A percentile compares a stretch with the other conserved stretches of the same genome.
These are phyloP conservation scores for Drosophila auraria DNA, from an alignment of 1,140 invertebrate species.

Conservation along the genomic window DNA sequence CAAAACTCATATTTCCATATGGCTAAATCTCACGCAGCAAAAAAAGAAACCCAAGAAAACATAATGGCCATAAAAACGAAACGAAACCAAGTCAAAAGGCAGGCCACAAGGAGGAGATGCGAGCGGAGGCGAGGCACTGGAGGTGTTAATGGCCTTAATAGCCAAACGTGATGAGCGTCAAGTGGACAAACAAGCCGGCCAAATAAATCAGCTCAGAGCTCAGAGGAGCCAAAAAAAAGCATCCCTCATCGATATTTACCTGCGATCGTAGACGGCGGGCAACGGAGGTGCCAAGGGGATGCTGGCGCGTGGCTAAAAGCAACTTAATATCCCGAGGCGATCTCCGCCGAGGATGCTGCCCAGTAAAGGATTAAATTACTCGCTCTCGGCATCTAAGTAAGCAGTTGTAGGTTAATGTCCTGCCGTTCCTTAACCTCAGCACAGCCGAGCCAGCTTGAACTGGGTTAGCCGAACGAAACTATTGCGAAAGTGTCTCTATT, in stretches of 20 bases:
- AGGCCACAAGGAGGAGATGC: not conserved
- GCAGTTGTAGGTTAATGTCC: conserved; percentile 70
- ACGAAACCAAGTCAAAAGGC: conserved; percentile 46
- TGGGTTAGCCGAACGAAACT: conserved; percentile 72
- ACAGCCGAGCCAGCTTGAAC: conserved; percentile 23
- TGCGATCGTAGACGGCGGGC: conserved; percentile 28
- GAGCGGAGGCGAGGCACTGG: conserved; percentile 25
- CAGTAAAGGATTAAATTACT: conserved; percentile 73
- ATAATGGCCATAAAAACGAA: conserved; percentile 52
- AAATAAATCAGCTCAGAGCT: conserved; percentile 45
- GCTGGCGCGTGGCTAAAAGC: conserved; percentile 56
- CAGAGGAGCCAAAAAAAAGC: conserved; percentile 25
- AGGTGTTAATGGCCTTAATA: conserved; percentile 77
- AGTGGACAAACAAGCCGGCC: conserved; percentile 56
- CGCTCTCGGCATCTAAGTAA: conserved; percentile 29
- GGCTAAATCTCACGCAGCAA: conserved; percentile 7
- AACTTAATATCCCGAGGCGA: conserved; percentile 68
- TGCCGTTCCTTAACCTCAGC: conserved; percentile 69
- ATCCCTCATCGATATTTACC: conserved; percentile 45
- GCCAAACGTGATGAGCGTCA: conserved; percentile 64
- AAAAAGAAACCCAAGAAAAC: conserved; percentile 11
- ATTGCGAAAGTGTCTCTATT: conserved; percentile 25
- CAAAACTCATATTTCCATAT: conserved; percentile 39
- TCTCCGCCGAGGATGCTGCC: conserved; percentile 50
- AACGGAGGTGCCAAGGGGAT: conserved; percentile 31